Evolutionary conservation across 2,888 invertebrate genomes (phyloP).

Genomic region (Orgyia antiqua): DNA sequence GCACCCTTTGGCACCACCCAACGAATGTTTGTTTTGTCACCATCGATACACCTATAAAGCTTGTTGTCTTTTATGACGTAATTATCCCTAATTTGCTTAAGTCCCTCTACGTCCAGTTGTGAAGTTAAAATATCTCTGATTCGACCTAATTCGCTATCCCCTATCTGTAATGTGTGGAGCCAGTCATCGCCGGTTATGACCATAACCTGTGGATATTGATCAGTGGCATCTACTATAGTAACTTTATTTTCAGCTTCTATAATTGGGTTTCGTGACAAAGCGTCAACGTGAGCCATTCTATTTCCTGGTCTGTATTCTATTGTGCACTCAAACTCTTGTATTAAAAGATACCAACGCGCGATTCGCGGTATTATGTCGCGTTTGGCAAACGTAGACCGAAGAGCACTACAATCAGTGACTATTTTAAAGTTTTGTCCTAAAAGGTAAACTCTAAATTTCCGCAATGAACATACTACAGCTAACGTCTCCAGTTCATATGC

Average conservation of each 20-base stretch:
- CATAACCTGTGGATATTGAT: neutral
- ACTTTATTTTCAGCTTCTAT: too few relatives aligned
- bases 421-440: neutral
- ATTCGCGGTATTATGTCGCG: conserved; percentile 1
- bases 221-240: too few relatives aligned
- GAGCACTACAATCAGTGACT: conserved; percentile 1
- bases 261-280: too few relatives aligned
- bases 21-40: neutral
- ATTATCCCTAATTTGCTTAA: conserved; percentile 1
- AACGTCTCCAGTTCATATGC: neutral
- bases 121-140: neutral
- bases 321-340: conserved; percentile 4
- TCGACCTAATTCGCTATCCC: neutral
- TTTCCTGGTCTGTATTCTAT: too few relatives aligned
- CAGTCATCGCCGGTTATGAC: conserved; percentile 1
- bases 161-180: conserved; percentile 1
- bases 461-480: neutral
- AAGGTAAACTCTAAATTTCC: neutral
- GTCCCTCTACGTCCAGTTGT: neutral
- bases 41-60: neutral
- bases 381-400: neutral
- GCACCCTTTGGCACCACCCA: conserved; percentile 5
- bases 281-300: too few relatives aligned
- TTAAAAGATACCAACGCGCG: conserved; percentile 1
- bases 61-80: neutral